Conservation (phyloP, 1,140 invertebrate species). For the Drosophila sproati region DNA sequence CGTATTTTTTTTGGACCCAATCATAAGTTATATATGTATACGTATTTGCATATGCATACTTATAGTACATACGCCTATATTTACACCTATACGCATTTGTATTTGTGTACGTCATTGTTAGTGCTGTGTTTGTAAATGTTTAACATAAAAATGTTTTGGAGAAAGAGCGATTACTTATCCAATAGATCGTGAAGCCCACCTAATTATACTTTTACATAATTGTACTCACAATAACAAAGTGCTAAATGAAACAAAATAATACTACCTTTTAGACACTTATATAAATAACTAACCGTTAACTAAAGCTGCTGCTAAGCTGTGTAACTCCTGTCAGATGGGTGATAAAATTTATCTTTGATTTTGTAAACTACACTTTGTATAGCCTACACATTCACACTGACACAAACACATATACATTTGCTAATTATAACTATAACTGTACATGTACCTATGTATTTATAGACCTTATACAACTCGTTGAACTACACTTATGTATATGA, state of each 20-base stretch:
- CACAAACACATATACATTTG: slow-evolving; percentile 23
- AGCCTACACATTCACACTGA: slow-evolving; percentile 35
- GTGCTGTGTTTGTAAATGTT: slow-evolving; percentile 78
- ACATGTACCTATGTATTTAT: slow-evolving; percentile 52
- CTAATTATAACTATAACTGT: slow-evolving; percentile 39
- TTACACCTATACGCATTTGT: slow-evolving; percentile 42
- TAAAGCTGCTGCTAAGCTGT: slow-evolving; percentile 68
- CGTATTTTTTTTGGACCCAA: slow-evolving; percentile 43
- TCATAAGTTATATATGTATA: slow-evolving; percentile 29
- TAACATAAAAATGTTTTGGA: slow-evolving; percentile 39
- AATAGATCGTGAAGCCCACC: slow-evolving; percentile 63
- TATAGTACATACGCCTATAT: slow-evolving; percentile 30
- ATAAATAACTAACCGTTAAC: slow-evolving; percentile 11
- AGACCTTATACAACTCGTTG: slow-evolving; percentile 20
- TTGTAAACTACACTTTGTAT: slow-evolving; percentile 68
- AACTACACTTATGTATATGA: slow-evolving; percentile 16
- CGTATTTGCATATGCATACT: slow-evolving; percentile 26
- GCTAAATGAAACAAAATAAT: slow-evolving; percentile 36
- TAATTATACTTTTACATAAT: slow-evolving; percentile 52
- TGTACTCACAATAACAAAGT: slow-evolving; percentile 44
- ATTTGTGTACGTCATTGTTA: slow-evolving; percentile 70
- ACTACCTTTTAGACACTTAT: slow-evolving; percentile 13
- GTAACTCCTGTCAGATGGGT: slow-evolving; percentile 84
- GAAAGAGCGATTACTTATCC: slow-evolving; percentile 18
- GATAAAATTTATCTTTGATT: slow-evolving; percentile 71